Evolutionary conservation across 2,113 vertebrate species (phyloP).

Genomic region (Chauna torquata): DNA sequence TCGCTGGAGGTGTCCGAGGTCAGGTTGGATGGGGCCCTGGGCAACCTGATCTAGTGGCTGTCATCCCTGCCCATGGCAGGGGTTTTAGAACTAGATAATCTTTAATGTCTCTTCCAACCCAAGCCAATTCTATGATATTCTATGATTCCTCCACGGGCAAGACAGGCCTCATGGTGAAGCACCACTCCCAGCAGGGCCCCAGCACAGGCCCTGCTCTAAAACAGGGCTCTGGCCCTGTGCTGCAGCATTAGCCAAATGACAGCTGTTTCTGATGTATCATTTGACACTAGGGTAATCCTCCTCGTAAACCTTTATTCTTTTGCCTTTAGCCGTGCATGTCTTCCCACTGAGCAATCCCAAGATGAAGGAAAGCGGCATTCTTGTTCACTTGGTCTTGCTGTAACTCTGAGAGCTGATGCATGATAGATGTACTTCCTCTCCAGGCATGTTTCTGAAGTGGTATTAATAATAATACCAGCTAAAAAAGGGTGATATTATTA

Average conservation of each 20-base stretch:
- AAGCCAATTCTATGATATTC: too few relatives aligned
- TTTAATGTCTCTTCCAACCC: too few relatives aligned
- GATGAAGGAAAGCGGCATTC: neutral
- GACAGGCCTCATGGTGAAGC: neutral
- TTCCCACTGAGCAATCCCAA: neutral
- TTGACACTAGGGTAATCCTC: neutral
- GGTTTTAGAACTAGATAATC: too few relatives aligned
- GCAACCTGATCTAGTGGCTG: too few relatives aligned
- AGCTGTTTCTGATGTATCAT: neutral
- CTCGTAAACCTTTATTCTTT: neutral
- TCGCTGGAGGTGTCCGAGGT: too few relatives aligned
- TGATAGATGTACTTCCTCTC: slow-evolving; percentile 56
- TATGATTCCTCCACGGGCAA: neutral
- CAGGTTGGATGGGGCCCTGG: too few relatives aligned
- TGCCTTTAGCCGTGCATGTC: neutral
- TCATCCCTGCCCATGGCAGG: too few relatives aligned
- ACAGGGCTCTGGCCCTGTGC: neutral
- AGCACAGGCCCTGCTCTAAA: neutral
- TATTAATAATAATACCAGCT: neutral
- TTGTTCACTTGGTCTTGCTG: neutral
- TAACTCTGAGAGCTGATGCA: neutral
- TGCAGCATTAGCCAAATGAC: neutral
- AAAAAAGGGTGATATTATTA: slow-evolving; percentile 43
- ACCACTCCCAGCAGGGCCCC: neutral
- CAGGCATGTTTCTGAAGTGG: slow-evolving; percentile 54